Evolutionary conservation across 2,888 invertebrate species (phyloP).

Genomic region (Diaperis boleti): DNA sequence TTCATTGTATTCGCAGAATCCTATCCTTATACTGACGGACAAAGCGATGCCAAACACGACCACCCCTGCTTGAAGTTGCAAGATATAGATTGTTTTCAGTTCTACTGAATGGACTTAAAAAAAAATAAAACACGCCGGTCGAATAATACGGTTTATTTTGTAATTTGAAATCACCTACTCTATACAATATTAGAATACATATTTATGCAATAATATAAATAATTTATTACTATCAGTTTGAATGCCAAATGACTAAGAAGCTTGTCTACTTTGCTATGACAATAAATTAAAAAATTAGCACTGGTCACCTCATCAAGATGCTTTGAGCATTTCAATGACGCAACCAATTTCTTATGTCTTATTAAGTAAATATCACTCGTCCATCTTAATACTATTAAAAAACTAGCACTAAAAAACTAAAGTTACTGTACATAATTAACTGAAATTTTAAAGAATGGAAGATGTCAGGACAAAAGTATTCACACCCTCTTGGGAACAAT

Average conservation of each 20-base stretch:
- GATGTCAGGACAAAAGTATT: conserved; percentile 41
- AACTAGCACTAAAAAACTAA: conserved; percentile 49
- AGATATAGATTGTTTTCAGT: too few species aligned
- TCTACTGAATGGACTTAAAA: too few species aligned
- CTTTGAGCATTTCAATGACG: conserved; percentile 35
- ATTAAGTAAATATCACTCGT: conserved; percentile 57
- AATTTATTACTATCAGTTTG: conserved; percentile 44
- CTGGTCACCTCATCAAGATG: conserved; percentile 32
- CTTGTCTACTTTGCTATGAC: conserved; percentile 43
- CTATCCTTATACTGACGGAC: too few species aligned
- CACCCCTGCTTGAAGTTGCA: too few species aligned
- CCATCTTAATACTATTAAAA: conserved; percentile 49
- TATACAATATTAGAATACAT: conserved; percentile 54
- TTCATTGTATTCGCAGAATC: too few species aligned
- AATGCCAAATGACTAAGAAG: conserved; percentile 41
- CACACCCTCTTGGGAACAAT: conserved; percentile 46
- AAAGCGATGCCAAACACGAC: too few species aligned
- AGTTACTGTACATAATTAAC: conserved; percentile 58
- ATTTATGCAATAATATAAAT: conserved; percentile 48
- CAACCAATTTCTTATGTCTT: conserved; percentile 42
- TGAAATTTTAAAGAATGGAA: conserved; percentile 44
- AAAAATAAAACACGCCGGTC: background rate
- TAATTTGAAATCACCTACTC: conserved; percentile 56
- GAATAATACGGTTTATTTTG: conserved; percentile 44
- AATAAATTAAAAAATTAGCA: conserved; percentile 37